Base-by-base conservation (phyloP, 1,140 invertebrate species). In the Brachionus rubens region DNA sequence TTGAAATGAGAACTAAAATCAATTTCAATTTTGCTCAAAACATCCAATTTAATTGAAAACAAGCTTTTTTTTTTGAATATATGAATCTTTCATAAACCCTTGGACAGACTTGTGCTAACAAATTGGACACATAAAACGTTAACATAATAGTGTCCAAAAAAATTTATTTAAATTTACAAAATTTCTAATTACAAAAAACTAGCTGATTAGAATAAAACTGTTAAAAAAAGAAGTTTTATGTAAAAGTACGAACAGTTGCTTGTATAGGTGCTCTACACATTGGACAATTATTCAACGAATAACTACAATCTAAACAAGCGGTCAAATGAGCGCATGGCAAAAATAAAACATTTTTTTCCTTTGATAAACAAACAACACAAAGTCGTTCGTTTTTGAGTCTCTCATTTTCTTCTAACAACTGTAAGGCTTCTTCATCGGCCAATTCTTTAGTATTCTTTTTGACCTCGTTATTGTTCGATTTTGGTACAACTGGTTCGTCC, bases 281-380 rank as follows among this genome's bases (percentile, higher is more conserved):
- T 1, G 72, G 72, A 47, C 72, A 75, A 16, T 14, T 56, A 56
- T 54, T 48, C 9, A 75, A 21, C 9, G 72, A 26, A 33, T 43
- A 48, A 41, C 50, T 41, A 46, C 72, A 75, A 7, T 54, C 48
- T n/a, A 75, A 21, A 75, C 72, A 75, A 28, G 72, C 33, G 4
- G 54, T 19, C 14, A 75, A 40, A 56, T 75, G 72, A 16, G 48
- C 72, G 41, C 72, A 75, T 7, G 72, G 72, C 9, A 75, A 36
- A 47, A 33, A 75, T 24, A 54, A 12, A 19, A 75, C 12, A 21
- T 54, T 54, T 59, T 75, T 75, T 21, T 75, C 50, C 16, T 56
- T 41, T 5, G 16, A 16, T 43, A 56, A 19, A 30, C 72, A 75
- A 9, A 75, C 21, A 2, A 40, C 28, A 47, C 72, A 75, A 7